phyloP scores from a whole-genome alignment of 2,888 invertebrate genomes.

The Melanotus villosus region DNA sequence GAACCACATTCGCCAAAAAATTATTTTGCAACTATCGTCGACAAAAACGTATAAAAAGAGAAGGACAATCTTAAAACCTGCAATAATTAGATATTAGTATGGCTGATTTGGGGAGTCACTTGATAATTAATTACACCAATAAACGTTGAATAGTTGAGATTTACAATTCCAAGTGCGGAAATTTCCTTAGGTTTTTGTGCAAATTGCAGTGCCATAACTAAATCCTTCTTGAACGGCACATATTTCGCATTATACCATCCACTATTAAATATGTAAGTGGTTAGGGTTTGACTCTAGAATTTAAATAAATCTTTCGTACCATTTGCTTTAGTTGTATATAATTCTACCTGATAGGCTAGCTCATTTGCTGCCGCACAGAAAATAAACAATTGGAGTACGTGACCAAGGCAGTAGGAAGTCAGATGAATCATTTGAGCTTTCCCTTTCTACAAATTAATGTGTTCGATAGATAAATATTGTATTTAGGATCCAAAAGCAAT shows the following conservation, averaged over 20 bases:
- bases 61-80: constrained; percentile 49
- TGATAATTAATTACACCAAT: constrained; percentile 42
- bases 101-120: neutral
- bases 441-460: neutral
- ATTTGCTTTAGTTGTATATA: constrained; percentile 1
- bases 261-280: no score
- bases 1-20: no score
- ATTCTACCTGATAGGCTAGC: constrained; percentile 48
- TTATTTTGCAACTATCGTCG: constrained; percentile 18
- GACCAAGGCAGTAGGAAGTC: constrained; percentile 48
- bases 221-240: neutral
- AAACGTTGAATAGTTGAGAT: constrained; percentile 49
- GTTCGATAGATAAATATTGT: no score
- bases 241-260: neutral
- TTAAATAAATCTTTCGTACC: no score
- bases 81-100: constrained; percentile 20
- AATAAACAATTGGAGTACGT: constrained; percentile 47
- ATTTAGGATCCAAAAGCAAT: no score
- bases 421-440: constrained; percentile 14
- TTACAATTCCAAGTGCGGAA: constrained; percentile 41
- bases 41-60: constrained; percentile 48
- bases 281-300: no score
- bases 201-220: neutral
- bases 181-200: constrained; percentile 5
- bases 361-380: constrained; percentile 50